Conservation (phyloP, 2,797 vertebrate genomes). For the Pelobates cultripes region DNA sequence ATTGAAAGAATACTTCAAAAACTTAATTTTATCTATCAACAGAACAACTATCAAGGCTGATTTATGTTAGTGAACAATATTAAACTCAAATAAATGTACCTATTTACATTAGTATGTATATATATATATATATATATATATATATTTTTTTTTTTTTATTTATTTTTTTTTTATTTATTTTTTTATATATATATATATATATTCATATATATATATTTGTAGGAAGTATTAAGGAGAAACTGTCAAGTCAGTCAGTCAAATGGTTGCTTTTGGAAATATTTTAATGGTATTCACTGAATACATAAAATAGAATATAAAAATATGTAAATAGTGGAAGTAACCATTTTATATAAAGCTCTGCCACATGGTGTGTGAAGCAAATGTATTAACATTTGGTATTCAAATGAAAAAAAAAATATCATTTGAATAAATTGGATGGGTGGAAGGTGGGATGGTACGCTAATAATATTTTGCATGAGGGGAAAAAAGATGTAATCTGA, state of each 20-base stretch:
- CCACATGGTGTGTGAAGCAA: conserved; percentile 31
- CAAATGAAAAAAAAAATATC: conserved; percentile 8
- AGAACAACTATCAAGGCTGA: background rate
- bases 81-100: background rate
- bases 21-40: conserved; percentile 5
- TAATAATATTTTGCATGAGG: conserved; percentile 14
- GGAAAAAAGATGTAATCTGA: conserved; percentile 4
- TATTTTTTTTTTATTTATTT: too few species aligned
- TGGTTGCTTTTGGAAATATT: background rate
- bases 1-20: conserved; percentile 1
- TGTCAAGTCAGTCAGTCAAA: conserved; percentile 17
- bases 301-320: conserved; percentile 45
- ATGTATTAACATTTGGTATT: conserved; percentile 35
- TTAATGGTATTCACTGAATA: conserved; percentile 30
- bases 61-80: background rate
- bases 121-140: too few species aligned
- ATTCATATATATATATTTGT: conserved; percentile 14
- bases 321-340: conserved; percentile 28
- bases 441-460: conserved; percentile 18
- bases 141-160: too few species aligned
- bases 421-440: conserved; percentile 19
- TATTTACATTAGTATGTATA: too few species aligned
- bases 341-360: conserved; percentile 33
- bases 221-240: conserved; percentile 5
- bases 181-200: too few species aligned